Evolutionary conservation across 2,113 vertebrate species (phyloP).

Genomic region (Sinocyclocheilus grahami): DNA sequence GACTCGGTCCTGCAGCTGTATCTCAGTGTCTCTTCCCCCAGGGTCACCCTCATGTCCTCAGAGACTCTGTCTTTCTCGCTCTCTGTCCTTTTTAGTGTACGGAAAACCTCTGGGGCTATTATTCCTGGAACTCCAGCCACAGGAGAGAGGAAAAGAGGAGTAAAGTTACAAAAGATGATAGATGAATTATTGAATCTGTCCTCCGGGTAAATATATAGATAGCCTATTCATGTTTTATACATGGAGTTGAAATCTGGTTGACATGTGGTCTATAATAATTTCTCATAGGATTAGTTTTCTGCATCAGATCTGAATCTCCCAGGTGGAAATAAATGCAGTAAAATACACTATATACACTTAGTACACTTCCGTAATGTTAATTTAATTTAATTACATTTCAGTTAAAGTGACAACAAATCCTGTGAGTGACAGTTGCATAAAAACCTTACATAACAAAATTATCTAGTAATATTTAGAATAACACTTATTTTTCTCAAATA

Average conservation of each 20-base stretch:
- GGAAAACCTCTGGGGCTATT: constrained; percentile 1
- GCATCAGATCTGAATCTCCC: too few species aligned
- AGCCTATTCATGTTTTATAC: not conserved
- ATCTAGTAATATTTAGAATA: too few species aligned
- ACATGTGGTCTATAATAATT: not conserved
- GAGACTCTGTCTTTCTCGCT: not conserved
- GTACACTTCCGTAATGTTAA: too few species aligned
- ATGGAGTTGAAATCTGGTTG: not conserved
- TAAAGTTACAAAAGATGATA: not conserved
- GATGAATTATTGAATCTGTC: not conserved
- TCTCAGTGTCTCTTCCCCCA: constrained; percentile 3
- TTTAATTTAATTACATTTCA: too few species aligned
- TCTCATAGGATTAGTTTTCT: not conserved
- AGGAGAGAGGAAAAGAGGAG: constrained; percentile 6
- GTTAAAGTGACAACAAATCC: too few species aligned
- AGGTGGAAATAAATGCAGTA: too few species aligned
- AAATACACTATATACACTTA: too few species aligned
- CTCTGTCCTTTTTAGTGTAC: not conserved
- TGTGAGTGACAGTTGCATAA: too few species aligned
- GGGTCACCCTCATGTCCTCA: not conserved
- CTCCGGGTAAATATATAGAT: not conserved
- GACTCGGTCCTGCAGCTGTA: constrained; percentile 36
- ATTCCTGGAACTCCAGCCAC: constrained; percentile 3
- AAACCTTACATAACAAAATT: too few species aligned
- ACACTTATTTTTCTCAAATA: too few species aligned